Evolutionary conservation across 2,113 vertebrate genomes (phyloP).

Genomic region (Loxodonta africana): DNA sequence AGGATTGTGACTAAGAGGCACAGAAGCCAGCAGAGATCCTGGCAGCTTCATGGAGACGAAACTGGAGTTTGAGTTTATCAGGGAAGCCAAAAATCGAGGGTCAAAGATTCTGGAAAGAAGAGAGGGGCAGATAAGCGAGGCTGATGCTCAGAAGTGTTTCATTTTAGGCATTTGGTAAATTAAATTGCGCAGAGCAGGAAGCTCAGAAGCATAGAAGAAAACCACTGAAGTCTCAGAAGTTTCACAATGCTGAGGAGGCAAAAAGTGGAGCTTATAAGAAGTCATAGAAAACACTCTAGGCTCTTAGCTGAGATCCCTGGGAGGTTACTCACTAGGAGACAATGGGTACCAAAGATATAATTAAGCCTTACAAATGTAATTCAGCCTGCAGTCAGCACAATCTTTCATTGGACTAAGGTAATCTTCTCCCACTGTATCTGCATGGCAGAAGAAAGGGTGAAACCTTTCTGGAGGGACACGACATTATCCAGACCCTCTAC

Average conservation of each 20-base stretch:
- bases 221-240: neutral
- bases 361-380: neutral
- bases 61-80: neutral
- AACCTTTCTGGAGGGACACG: neutral
- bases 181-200: neutral
- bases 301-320: neutral
- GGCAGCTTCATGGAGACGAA: no score
- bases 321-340: neutral
- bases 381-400: neutral
- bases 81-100: neutral
- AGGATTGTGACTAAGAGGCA: neutral
- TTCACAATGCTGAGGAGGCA: neutral
- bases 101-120: neutral
- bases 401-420: rapidly evolving
- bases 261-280: no score
- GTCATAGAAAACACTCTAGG: neutral
- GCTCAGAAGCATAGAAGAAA: neutral
- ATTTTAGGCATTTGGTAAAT: neutral
- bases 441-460: neutral
- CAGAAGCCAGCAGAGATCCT: no score
- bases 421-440: neutral
- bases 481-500: neutral
- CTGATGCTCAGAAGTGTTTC: neutral
- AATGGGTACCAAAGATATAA: neutral
- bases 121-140: neutral